A percentile compares a stretch with the other conserved stretches of the same genome.
These are phyloP conservation scores for Acanthoscelides obtectus DNA, from an alignment of 2,888 invertebrate species.

Conservation along the genomic window DNA sequence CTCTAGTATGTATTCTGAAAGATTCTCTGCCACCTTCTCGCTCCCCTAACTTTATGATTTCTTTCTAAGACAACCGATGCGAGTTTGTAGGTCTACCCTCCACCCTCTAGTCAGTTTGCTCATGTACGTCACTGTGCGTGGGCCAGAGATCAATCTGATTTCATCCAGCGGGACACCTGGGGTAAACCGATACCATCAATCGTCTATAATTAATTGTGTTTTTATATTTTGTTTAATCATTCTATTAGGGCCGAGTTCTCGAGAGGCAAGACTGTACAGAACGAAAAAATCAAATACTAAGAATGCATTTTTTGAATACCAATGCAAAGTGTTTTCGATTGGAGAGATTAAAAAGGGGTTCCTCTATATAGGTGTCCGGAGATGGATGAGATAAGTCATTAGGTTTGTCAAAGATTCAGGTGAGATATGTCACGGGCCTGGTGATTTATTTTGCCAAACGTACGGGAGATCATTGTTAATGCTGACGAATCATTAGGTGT, in stretches of 20 bases:
- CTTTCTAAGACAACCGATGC: no score
- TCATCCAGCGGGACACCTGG: constrained; percentile 44
- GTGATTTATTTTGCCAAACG: constrained; percentile 26
- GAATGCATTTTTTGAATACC: constrained; percentile 42
- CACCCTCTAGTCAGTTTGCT: neutral
- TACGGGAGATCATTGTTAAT: neutral
- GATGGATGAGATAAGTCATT: constrained; percentile 20
- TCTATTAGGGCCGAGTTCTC: constrained; percentile 44
- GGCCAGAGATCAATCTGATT: constrained; percentile 17
- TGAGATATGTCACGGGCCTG: constrained; percentile 16
- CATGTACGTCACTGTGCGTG: constrained; percentile 4
- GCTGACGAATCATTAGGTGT: neutral
- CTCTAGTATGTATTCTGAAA: no score
- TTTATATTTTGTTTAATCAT: constrained; percentile 50
- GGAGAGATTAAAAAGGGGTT: constrained; percentile 2
- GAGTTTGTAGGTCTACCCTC: no score
- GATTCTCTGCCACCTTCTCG: no score
- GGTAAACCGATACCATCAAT: constrained; percentile 45
- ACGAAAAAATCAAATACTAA: constrained; percentile 28
- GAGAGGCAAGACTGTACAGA: constrained; percentile 20
- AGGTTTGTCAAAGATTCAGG: constrained; percentile 17
- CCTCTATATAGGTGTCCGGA: constrained; percentile 9
- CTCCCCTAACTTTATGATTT: no score
- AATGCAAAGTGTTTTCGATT: constrained; percentile 36
- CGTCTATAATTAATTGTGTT: constrained; percentile 49